Conservation (phyloP, 2,888 invertebrate species). For the Anaspis maculata region DNA sequence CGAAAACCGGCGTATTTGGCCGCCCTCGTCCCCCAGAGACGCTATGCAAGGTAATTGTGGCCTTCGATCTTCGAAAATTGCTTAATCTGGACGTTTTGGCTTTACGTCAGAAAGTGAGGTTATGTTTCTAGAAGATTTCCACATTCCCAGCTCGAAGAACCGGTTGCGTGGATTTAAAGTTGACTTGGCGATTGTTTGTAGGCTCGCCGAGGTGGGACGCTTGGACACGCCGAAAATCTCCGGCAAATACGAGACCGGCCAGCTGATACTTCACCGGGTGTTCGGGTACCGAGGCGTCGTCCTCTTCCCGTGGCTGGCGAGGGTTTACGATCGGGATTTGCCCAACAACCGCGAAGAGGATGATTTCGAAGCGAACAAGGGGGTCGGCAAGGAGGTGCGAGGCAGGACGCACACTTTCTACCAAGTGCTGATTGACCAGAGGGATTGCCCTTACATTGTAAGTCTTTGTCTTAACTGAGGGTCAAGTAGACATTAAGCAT, state of each 20-base stretch:
- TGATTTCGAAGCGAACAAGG: slow-evolving; percentile 33
- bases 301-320: slow-evolving; percentile 92
- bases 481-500: not conserved
- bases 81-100: too few relatives aligned
- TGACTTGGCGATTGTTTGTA: slow-evolving; percentile 42
- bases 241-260: slow-evolving; percentile 93
- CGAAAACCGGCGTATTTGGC: too few relatives aligned
- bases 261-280: slow-evolving; percentile 89
- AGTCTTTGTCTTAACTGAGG: slow-evolving; percentile 38
- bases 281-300: slow-evolving; percentile 97
- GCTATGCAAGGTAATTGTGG: too few relatives aligned
- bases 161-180: too few relatives aligned
- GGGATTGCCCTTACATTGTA: slow-evolving; percentile 95
- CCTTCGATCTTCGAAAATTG: too few relatives aligned
- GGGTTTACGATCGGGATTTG: slow-evolving; percentile 89
- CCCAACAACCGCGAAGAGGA: slow-evolving; percentile 43
- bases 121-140: too few relatives aligned
- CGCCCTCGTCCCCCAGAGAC: too few relatives aligned
- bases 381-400: slow-evolving; percentile 77
- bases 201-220: slow-evolving; percentile 91
- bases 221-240: slow-evolving; percentile 77
- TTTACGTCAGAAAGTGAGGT: too few relatives aligned
- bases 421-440: slow-evolving; percentile 93
- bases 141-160: too few relatives aligned
- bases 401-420: slow-evolving; percentile 92